A percentile compares a stretch with the other conserved stretches of the same genome.
Conservation (phyloP, 2,888 invertebrate genomes). For the Spilarctia lutea region DNA sequence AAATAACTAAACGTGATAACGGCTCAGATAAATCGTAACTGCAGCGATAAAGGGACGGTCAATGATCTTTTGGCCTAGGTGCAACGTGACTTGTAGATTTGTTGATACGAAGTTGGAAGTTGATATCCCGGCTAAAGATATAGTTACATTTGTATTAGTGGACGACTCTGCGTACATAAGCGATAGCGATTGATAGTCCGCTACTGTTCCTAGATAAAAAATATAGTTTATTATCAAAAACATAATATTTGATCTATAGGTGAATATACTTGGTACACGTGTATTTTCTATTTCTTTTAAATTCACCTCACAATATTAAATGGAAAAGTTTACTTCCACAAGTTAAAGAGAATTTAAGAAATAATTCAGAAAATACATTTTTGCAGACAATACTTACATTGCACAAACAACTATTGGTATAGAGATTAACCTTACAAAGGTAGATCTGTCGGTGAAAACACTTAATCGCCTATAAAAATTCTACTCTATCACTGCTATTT, state of each 20-base stretch:
- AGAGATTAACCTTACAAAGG: no score
- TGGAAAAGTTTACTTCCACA: background rate
- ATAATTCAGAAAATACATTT: no score
- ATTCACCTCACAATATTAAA: background rate
- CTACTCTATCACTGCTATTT: no score
- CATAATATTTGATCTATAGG: background rate
- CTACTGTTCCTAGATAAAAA: conserved; percentile 27
- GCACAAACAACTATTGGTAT: no score
- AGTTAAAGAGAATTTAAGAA: background rate
- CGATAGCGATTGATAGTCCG: conserved; percentile 27
- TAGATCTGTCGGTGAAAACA: no score
- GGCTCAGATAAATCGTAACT: conserved; percentile 57
- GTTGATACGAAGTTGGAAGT: conserved; percentile 44
- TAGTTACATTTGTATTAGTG: conserved; percentile 36
- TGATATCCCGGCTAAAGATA: conserved; percentile 43
- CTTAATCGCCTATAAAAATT: no score
- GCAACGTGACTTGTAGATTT: conserved; percentile 55
- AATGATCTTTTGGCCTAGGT: conserved; percentile 69
- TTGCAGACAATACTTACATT: background rate
- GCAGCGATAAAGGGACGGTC: conserved; percentile 73
- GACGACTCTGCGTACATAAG: conserved; percentile 37
- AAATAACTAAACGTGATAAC: conserved; percentile 53
- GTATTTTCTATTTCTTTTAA: background rate
- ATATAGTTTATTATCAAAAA: conserved; percentile 16
- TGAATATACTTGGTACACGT: background rate